Base-by-base conservation (phyloP, 2,888 invertebrate genomes). In the Rapana venosa region DNA sequence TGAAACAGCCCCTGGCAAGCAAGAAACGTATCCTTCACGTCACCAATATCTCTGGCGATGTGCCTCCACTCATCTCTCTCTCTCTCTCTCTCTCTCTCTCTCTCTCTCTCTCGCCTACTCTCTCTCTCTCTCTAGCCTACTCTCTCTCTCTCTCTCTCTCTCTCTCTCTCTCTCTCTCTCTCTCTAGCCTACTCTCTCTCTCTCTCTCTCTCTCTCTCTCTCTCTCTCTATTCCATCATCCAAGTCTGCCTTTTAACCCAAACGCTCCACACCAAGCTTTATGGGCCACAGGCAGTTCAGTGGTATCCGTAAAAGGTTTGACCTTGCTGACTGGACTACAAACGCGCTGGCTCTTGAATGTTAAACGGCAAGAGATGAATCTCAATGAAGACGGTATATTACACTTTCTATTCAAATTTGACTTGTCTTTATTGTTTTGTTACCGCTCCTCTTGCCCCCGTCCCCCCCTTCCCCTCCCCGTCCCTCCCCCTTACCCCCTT, bases 161-260 rank as follows among this genome's bases (percentile, higher is more conserved):
- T 66, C 20, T 66, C 66, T 66, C 66, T 66, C 66, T 66, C 26
- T 66, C 26, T 26, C 66, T 66, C 66, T 66, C 66, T 66, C 20
- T 66, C 66, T 66, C 66, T 66, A n/a, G n/a, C n/a, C n/a, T n/a
- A n/a, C 66, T 66, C 66, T 66, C 66, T 66, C 66, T 66, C 66
- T 66, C 66, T 66, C 26, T 66, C 66, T 66, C 66, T 66, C 66
- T 66, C 66, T 66, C 66, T 66, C 66, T 66, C 66, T 66, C 66
- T 66, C 66, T 66, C 66, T 66, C 6, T 66, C 13, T 6, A 47
- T 8, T 47, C 47, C 47, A 8, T 8, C 47, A 2, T 47, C 47
- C 47, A n/a, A 47, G 4, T 47, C 47, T 47, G 2, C 47, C 66
- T 17, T 20, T 26, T 66, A 0, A 26, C 20, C 66, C 66, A 15